Evolutionary conservation across 2,888 invertebrate species (phyloP), one percentile per base, ranked within the genome.

Genomic region (Mythimna vitellina): DNA sequence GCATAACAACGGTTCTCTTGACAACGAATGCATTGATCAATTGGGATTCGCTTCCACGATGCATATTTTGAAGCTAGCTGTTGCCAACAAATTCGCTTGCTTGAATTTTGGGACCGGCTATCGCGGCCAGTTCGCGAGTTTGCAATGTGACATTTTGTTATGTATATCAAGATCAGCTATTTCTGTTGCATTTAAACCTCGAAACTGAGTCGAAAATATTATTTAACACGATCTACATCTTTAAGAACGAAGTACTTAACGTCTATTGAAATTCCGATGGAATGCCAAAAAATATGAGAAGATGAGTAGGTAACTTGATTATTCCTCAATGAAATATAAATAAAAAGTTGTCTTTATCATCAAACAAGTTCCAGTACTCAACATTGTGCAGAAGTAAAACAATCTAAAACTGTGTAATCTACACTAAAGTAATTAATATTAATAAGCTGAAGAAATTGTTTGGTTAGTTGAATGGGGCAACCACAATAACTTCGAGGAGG

Each of bases 1-100:
- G 90, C 91, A 89, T 90, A 87, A 88, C 90, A 89, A 90, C 89
- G 81, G 87, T 88, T 88, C 78, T 78, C 89, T 81, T 89, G 89
- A 87, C 91, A 84, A 91, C 90, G 86, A 87, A 82, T 54, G 85
- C 73, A 84, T 88, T 87, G 85, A 85, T 88, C 85, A 86, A 88
- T 88, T 86, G 77, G 65, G 75, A 73, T 80, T 71, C 74, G 66
- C 77, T 83, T 73, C 70, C 56, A 73, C 65, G 38, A 70, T 70
- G 73, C 76, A 74, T 67, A 70, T 70, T 76, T 70, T 46, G 51
- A 56, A 67, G 56, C 7, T 62, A 72, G 61, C 63, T 70, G 70
- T 68, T 76, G 73, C 77, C 81, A 81, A 77, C 53, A 54, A 77
- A 73, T 63, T 72, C 10, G 58, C 42, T 14, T 65, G 66, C n/a